Evolutionary conservation across 2,888 invertebrate species (phyloP), one percentile per base, ranked within the genome.

Genomic region (Drosophila ochracea): DNA sequence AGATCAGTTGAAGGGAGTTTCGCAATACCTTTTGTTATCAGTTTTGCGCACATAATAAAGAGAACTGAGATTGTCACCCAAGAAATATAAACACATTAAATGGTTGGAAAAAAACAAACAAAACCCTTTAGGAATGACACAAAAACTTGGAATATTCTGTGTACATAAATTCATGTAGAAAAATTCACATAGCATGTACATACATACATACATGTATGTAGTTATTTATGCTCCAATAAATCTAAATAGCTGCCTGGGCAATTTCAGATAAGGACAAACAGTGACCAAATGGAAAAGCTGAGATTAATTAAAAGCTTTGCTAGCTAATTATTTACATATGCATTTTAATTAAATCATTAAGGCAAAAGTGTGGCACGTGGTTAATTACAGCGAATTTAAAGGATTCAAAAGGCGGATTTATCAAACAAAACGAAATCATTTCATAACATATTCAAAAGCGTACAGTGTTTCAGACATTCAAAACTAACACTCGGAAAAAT

Each of bases 1-100:
- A 62, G 52, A 62, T 39, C 54, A 55, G 35, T 57, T 11, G 4
- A 62, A 52, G 76, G 76, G 57, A 75, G 57, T 50, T 67, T 63
- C 41, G 62, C 67, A 73, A 59, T 68, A 68, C 28, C 52, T 49
- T 62, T 76, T 57, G 57, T 57, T 78, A 76, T 76, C 80, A 76
- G 52, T 37, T 52, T 53, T 33, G 25, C 28, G 58, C 50, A 43
- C 11, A 55, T 10, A 60, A 76, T 33, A 67, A 67, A 37, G 28
- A 47, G 16, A 28, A 28, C 16, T 25, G 19, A 30, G 37, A 43
- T 41, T 7, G 35, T 7, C 35, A 16, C 30, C 49, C 10, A n/a
- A 54, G 16, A 35, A 19, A 41, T 16, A n/a, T n/a, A n/a, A 50
- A 3, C 9, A 13, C 9, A 47, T 9, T 11, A 39, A 52, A 39